Evolutionary conservation across 2,797 vertebrate species (phyloP), one percentile per base, ranked within the genome.

Genomic region (Monodelphis domestica): DNA sequence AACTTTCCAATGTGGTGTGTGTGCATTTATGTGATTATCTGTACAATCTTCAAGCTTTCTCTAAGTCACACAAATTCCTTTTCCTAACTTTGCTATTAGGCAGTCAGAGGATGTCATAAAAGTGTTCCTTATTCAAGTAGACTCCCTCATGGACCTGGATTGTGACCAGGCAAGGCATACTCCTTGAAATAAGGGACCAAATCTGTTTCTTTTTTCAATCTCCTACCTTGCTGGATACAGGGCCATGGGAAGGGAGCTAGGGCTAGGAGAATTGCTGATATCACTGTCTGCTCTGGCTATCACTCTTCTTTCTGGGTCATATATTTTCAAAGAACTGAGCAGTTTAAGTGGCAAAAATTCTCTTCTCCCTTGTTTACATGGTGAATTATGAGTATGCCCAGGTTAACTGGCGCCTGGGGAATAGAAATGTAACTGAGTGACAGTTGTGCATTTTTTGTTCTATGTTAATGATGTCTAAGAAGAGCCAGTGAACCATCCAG

Each of bases 181-280:
- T 24, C 5, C 0, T 70, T 70, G 63, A 38, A 38, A n/a, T 15
- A 38, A 70, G 14, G 59, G 33, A 9, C 33, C n/a, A 70, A 38
- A n/a, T 38, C 6, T 78, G n/a, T 30, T 30, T 59, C 17, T 38
- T 45, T 24, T 30, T 38, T 45, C n/a, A 21, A 78, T 55, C 15
- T 55, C 33, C 11, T 24, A 45, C n/a, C 38, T 78, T 78, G 10
- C 14, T 5, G n/a, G n/a, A 21, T 6, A 78, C 38, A 78, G 38
- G 21, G 5, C 0, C 17, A 45, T 45, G 4, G 6, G 45, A 38
- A 2, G 38, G 2, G 5, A n/a, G 2, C 9, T 0, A 38, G 15
- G 0, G 17, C 1, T 45, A 78, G n/a, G 38, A 38, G 17, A 78
- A 78, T 17, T 45, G n/a, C 63, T 78, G 21, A 45, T 78, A 78